Conservation (phyloP, 2,113 vertebrate genomes). For the Globicephala melas region DNA sequence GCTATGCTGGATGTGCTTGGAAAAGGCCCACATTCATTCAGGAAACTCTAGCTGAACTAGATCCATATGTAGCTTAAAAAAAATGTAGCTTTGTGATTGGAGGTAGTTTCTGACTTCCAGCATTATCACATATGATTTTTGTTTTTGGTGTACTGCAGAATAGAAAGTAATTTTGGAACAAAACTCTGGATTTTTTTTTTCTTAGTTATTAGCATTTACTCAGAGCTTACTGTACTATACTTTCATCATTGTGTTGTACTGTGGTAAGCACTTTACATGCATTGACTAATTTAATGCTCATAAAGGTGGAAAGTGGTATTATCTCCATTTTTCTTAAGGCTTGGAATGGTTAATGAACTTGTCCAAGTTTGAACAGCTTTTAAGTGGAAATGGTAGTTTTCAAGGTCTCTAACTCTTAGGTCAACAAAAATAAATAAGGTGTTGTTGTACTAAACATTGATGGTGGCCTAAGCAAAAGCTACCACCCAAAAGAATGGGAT, state of each 20-base stretch:
- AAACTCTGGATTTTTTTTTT: not conserved
- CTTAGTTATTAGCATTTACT: conserved; percentile 28
- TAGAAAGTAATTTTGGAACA: conserved; percentile 67
- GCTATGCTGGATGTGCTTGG: conserved; percentile 73
- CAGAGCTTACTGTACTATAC: not conserved
- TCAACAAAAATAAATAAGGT: not conserved
- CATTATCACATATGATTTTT: conserved; percentile 64
- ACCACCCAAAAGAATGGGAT: not conserved
- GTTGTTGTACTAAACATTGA: not conserved
- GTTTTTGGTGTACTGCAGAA: conserved; percentile 77
- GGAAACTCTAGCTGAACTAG: conserved; percentile 84
- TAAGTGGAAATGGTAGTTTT: not conserved
- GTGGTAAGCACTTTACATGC: not conserved
- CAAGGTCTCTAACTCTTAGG: not conserved
- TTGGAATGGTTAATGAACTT: not conserved
- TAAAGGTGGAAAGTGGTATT: not conserved
- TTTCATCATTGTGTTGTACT: not conserved
- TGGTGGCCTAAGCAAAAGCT: not conserved
- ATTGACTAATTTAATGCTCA: conserved; percentile 7
- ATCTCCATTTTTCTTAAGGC: not conserved
- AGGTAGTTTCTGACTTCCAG: conserved; percentile 75
- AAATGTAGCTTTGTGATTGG: conserved; percentile 71
- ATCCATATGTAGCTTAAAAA: conserved; percentile 83
- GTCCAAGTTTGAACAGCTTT: not conserved
- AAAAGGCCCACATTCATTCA: conserved; percentile 80